phyloP scores from a whole-genome alignment of 2,797 vertebrate genomes.

The Silurus lanzhouensis region DNA sequence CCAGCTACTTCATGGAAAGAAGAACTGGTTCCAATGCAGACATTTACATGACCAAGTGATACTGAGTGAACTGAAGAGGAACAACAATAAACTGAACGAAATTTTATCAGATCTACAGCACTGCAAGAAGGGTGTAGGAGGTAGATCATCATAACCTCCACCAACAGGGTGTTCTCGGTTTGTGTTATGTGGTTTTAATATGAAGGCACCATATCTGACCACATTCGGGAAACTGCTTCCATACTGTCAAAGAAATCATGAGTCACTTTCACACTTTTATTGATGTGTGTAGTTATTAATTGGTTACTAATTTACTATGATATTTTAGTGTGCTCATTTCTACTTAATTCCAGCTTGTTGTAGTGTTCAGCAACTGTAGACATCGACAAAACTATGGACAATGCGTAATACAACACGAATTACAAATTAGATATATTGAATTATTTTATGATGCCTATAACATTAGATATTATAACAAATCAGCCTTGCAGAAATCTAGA shows the following conservation, averaged over 20 bases:
- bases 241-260: background rate
- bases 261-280: background rate
- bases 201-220: slow-evolving; percentile 20
- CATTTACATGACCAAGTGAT: slow-evolving; percentile 6
- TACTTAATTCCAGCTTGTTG: background rate
- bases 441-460: background rate
- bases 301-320: background rate
- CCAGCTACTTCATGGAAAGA: slow-evolving; percentile 32
- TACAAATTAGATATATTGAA: background rate
- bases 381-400: background rate
- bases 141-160: slow-evolving; percentile 11
- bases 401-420: background rate
- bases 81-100: slow-evolving; percentile 6
- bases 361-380: background rate
- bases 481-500: background rate
- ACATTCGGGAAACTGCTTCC: slow-evolving; percentile 2
- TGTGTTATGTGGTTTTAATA: slow-evolving; percentile 41
- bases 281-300: background rate
- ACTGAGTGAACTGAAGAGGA: background rate
- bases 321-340: background rate
- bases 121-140: background rate
- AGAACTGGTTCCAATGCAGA: slow-evolving; percentile 39
- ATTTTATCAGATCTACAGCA: background rate
- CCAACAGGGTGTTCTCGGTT: slow-evolving; percentile 12
- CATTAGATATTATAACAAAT: background rate